These are phyloP conservation scores for Machaerirhynchus nigripectus DNA, from an alignment of 2,113 vertebrate species.

Conservation along the genomic window DNA sequence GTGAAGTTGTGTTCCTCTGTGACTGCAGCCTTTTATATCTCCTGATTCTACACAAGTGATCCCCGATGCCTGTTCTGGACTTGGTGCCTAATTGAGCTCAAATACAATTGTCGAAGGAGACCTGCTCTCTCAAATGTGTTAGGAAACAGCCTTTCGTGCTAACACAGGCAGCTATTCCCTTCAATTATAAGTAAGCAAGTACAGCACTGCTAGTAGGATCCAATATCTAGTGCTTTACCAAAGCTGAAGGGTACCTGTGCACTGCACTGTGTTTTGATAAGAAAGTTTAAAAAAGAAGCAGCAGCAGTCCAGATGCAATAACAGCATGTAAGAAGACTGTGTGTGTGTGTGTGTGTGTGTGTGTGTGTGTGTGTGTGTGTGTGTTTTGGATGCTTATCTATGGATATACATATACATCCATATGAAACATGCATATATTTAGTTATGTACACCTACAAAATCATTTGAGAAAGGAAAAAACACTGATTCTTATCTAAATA, in stretches of 20 bases:
- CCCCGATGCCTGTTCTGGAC: background rate
- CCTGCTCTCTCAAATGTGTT: background rate
- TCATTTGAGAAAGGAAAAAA: background rate
- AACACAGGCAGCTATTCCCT: background rate
- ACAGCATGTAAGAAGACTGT: background rate
- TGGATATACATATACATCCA: background rate
- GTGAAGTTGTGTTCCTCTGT: background rate
- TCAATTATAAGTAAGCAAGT: background rate
- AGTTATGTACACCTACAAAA: background rate
- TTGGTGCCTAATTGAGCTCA: background rate
- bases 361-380: background rate
- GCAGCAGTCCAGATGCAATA: background rate
- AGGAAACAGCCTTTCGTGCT: background rate
- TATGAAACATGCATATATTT: background rate
- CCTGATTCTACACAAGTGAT: background rate
- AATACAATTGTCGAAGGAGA: background rate
- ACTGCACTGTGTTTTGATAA: background rate
- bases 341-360: background rate
- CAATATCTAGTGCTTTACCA: background rate
- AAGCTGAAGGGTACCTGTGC: background rate
- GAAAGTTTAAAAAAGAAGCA: background rate
- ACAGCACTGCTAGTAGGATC: background rate
- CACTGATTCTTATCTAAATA: background rate
- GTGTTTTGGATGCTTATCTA: background rate
- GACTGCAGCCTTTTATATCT: background rate